Evolutionary conservation across 2,797 vertebrate species (phyloP).

Genomic region (Manis crassicaudata): DNA sequence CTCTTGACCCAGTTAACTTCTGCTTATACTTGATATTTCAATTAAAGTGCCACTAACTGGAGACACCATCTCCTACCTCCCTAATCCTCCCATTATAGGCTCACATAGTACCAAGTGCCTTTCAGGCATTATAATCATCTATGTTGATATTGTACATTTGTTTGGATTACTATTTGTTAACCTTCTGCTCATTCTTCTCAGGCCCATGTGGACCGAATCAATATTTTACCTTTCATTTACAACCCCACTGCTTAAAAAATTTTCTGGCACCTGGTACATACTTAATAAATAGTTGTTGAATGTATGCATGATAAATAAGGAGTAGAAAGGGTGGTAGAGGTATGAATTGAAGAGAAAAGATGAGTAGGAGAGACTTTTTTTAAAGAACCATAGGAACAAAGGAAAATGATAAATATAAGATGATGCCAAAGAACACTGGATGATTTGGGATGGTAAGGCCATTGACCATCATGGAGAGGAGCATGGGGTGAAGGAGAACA

Average conservation of each 20-base stretch:
- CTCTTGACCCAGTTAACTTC: neutral
- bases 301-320: neutral
- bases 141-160: neutral
- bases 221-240: neutral
- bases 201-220: neutral
- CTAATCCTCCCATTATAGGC: neutral
- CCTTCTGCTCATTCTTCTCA: neutral
- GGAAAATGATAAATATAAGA: neutral
- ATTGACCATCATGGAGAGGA: neutral
- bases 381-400: neutral
- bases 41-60: neutral
- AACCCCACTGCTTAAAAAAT: neutral
- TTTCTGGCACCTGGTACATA: neutral
- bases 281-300: neutral
- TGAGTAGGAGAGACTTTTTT: neutral
- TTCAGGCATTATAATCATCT: neutral
- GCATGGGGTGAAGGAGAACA: rapidly evolving
- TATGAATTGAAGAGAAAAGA: neutral
- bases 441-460: too few species aligned
- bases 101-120: neutral
- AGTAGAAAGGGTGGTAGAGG: neutral
- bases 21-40: neutral
- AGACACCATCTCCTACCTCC: neutral
- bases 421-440: neutral
- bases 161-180: neutral